These are phyloP conservation scores for Leptinotarsa undecemlineata DNA, from an alignment of 1,140 invertebrate species.

Conservation along the genomic window DNA sequence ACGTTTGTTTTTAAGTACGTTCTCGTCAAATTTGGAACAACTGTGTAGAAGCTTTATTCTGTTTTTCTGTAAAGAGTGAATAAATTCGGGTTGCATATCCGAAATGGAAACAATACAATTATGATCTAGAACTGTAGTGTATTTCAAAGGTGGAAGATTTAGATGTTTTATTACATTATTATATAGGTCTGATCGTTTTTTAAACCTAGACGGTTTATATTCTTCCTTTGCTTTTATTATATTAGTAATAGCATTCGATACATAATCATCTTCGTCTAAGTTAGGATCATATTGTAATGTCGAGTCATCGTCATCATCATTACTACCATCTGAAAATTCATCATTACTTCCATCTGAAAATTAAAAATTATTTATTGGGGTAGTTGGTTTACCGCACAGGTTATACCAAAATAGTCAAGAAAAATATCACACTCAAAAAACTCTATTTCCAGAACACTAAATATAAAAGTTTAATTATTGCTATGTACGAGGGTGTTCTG, in stretches of 20 bases:
- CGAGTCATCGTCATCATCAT: neutral
- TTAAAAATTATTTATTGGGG: too few species aligned
- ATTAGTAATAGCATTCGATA: neutral
- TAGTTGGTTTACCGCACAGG: too few species aligned
- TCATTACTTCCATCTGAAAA: too few species aligned
- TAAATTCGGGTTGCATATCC: neutral
- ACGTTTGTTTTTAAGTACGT: neutral
- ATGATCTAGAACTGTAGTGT: neutral
- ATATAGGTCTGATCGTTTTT: neutral
- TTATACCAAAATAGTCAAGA: too few species aligned
- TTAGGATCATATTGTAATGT: neutral
- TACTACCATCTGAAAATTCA: neutral
- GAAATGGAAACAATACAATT: neutral
- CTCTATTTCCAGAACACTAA: too few species aligned
- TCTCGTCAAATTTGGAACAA: neutral
- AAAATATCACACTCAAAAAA: too few species aligned
- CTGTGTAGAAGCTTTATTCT: neutral
- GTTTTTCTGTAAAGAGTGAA: neutral
- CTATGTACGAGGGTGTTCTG: too few species aligned
- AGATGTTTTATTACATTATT: neutral
- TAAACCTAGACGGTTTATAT: neutral
- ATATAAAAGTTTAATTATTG: too few species aligned
- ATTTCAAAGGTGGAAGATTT: neutral
- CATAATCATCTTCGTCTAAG: neutral
- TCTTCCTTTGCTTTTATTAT: neutral